These are phyloP conservation scores for Athrips mouffetella DNA, from an alignment of 2,888 invertebrate species.

Conservation along the genomic window DNA sequence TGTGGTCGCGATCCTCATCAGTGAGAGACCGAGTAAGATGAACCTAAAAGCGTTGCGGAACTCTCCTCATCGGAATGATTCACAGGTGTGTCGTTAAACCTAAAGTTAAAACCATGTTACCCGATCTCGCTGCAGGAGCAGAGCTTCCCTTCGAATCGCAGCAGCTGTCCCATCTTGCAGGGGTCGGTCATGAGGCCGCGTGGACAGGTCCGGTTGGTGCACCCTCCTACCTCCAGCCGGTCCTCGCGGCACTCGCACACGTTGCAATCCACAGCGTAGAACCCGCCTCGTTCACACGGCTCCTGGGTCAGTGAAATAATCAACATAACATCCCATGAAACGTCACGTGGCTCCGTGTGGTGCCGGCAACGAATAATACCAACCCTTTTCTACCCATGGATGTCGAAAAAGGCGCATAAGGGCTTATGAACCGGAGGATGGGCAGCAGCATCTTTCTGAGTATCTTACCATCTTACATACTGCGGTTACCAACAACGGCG, in stretches of 20 bases:
- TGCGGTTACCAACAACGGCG: too few relatives aligned
- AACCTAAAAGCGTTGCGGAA: too few relatives aligned
- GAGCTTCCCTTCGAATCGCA: conserved; percentile 35
- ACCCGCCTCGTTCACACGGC: background rate
- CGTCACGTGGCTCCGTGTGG: background rate
- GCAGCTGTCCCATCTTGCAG: conserved; percentile 42
- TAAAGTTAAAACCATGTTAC: conserved; percentile 6
- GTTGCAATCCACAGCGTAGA: conserved; percentile 46
- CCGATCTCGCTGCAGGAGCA: conserved; percentile 48
- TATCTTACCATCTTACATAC: too few relatives aligned
- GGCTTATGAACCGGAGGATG: too few relatives aligned
- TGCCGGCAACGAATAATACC: conserved; percentile 24
- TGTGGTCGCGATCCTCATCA: too few relatives aligned
- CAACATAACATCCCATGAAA: background rate
- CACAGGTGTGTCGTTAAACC: too few relatives aligned
- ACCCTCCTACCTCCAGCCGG: conserved; percentile 31
- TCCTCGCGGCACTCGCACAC: conserved; percentile 40
- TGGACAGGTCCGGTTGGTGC: conserved; percentile 42
- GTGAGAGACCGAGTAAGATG: too few relatives aligned
- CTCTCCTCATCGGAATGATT: too few relatives aligned
- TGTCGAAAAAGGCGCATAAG: too few relatives aligned
- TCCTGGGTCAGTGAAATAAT: background rate
- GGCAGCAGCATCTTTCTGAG: too few relatives aligned
- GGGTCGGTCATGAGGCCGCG: conserved; percentile 34
- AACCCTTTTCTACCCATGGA: too few relatives aligned